Percentiles rank a stretch among this genome's conserved stretches.
phyloP scores from a whole-genome alignment of 2,888 invertebrate genomes.

The Orthosia cruda region DNA sequence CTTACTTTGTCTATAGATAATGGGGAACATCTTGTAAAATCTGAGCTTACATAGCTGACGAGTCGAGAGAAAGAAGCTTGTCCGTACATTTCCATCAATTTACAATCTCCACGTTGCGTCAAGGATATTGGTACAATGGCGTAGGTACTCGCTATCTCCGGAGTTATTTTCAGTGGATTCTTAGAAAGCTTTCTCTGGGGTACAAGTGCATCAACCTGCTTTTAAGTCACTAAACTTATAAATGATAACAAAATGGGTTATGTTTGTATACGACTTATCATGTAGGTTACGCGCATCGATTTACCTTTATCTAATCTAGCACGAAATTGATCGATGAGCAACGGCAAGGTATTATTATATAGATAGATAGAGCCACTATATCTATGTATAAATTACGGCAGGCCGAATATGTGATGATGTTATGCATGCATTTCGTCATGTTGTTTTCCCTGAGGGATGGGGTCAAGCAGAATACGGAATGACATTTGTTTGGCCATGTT shows the following conservation, averaged over 20 bases:
- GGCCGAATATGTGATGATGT: slow-evolving; percentile 20
- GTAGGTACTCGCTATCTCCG: not conserved
- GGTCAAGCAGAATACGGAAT: slow-evolving; percentile 43
- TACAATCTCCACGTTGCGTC: slow-evolving; percentile 10
- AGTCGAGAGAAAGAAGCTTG: slow-evolving; percentile 23
- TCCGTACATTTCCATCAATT: not conserved
- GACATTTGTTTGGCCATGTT: slow-evolving; percentile 31
- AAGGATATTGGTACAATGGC: slow-evolving; percentile 25
- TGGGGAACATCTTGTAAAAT: slow-evolving; percentile 56
- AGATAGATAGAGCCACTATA: slow-evolving; percentile 22
- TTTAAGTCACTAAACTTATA: not conserved
- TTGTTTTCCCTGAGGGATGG: slow-evolving; percentile 14
- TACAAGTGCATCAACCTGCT: not conserved
- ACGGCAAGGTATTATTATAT: slow-evolving; percentile 20
- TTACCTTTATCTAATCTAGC: slow-evolving; percentile 59
- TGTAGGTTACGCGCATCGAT: slow-evolving; percentile 43
- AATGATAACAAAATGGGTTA: slow-evolving; percentile 25
- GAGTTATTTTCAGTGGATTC: slow-evolving; percentile 13
- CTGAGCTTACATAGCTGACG: slow-evolving; percentile 31
- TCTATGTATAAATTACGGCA: slow-evolving; percentile 40
- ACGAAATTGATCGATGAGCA: slow-evolving; percentile 37
- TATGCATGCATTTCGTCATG: slow-evolving; percentile 46
- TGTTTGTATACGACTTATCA: slow-evolving; percentile 16
- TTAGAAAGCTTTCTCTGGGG: not conserved
- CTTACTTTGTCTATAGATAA: slow-evolving; percentile 74